These are phyloP conservation scores for Apostichopus leukothele DNA, from an alignment of 53 echinoderm and acorn worm species.

Conservation along the genomic window DNA sequence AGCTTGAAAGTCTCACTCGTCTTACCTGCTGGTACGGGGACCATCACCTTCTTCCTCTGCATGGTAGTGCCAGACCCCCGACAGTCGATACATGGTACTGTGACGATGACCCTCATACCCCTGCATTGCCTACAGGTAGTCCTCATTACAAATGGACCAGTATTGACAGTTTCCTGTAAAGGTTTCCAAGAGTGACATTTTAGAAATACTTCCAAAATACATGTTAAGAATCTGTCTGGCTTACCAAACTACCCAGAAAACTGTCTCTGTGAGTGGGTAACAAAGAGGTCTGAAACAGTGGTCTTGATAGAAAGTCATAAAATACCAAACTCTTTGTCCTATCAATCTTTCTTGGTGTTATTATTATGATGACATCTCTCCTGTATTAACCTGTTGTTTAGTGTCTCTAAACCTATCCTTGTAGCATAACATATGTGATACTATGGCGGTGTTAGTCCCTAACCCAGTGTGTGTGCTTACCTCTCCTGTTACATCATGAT, in stretches of 20 bases:
- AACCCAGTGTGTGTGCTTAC: constrained; percentile 13
- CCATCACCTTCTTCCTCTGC: constrained; percentile 91
- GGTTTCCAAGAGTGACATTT: too few relatives aligned
- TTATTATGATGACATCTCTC: too few relatives aligned
- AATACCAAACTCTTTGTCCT: too few relatives aligned
- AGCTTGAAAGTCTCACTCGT: not conserved
- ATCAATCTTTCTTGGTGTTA: too few relatives aligned
- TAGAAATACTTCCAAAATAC: too few relatives aligned
- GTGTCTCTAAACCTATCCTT: too few relatives aligned
- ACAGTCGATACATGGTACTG: constrained; percentile 84
- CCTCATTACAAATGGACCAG: constrained; percentile 99
- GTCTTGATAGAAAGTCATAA: too few relatives aligned
- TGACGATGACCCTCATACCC: constrained; percentile 76
- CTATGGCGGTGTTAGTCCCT: constrained; percentile 77
- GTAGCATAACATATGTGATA: constrained; percentile 63
- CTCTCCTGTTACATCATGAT: not conserved
- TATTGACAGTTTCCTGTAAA: constrained; percentile 90
- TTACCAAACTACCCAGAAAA: too few relatives aligned
- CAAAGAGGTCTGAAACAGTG: too few relatives aligned
- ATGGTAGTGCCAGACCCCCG: constrained; percentile 76
- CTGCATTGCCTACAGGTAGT: constrained; percentile 93
- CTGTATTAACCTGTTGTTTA: too few relatives aligned
- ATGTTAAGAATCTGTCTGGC: too few relatives aligned
- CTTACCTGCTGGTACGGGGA: constrained; percentile 95
- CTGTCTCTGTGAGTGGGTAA: too few relatives aligned